Conservation (phyloP, 2,797 vertebrate genomes). For the Diplodus puntazzo region DNA sequence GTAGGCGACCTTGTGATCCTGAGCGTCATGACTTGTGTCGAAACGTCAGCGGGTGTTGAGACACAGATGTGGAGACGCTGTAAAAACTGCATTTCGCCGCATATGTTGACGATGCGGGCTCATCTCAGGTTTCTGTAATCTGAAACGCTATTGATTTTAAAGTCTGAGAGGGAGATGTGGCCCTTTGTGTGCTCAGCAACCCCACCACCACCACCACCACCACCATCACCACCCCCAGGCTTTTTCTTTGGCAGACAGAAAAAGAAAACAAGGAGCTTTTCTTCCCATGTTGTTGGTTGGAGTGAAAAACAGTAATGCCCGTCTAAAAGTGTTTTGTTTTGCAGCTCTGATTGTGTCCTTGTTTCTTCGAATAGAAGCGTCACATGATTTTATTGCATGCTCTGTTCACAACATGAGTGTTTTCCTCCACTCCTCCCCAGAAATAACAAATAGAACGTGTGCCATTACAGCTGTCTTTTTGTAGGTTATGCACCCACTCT, state of each 20-base stretch:
- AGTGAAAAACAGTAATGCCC: neutral
- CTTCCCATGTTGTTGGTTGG: neutral
- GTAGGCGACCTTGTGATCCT: neutral
- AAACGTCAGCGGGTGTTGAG: neutral
- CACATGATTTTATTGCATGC: slow-evolving; percentile 35
- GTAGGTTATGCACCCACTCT: slow-evolving; percentile 22
- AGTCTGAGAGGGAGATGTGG: slow-evolving; percentile 26
- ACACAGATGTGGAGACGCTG: neutral
- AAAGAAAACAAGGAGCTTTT: neutral
- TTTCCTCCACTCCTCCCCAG: slow-evolving; percentile 34
- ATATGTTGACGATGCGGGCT: neutral
- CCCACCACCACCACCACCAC: no score
- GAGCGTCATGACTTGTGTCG: neutral
- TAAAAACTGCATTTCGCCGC: neutral
- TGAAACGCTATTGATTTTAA: slow-evolving; percentile 49
- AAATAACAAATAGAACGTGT: slow-evolving; percentile 20
- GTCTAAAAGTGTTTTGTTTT: slow-evolving; percentile 29
- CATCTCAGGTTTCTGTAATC: slow-evolving; percentile 65
- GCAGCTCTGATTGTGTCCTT: slow-evolving; percentile 21
- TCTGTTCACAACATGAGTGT: slow-evolving; percentile 17
- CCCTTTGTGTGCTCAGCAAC: slow-evolving; percentile 25
- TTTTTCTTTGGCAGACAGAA: neutral
- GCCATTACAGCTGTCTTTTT: slow-evolving; percentile 10
- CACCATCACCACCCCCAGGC: neutral
- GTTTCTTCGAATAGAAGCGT: slow-evolving; percentile 18